A percentile compares a stretch with the other conserved stretches of the same genome.
phyloP scores from a whole-genome alignment of 2,113 vertebrate species.

The Lophotis ruficrista region DNA sequence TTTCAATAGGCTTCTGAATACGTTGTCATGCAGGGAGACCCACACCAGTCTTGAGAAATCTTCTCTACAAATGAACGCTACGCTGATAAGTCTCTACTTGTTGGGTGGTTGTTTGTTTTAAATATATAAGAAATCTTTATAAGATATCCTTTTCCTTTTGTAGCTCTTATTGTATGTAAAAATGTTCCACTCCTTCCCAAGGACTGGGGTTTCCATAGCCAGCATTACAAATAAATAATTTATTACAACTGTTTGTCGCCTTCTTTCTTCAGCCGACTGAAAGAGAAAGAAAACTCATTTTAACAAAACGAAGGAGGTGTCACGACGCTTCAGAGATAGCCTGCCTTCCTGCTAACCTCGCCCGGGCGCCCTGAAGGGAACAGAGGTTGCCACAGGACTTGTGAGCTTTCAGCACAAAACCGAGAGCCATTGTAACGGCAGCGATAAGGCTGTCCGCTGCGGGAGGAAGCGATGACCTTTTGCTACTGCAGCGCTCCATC shows the following conservation, averaged over 20 bases:
- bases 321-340: background rate
- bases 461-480: background rate
- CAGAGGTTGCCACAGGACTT: background rate
- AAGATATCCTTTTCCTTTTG: slow-evolving; percentile 83
- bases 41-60: slow-evolving; percentile 82
- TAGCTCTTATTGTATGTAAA: slow-evolving; percentile 80
- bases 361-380: background rate
- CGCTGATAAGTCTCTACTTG: slow-evolving; percentile 74
- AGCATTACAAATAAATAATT: slow-evolving; percentile 80
- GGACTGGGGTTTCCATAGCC: slow-evolving; percentile 82
- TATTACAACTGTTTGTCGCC: slow-evolving; percentile 98
- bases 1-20: slow-evolving; percentile 75
- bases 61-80: slow-evolving; percentile 90
- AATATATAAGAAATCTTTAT: slow-evolving; percentile 82
- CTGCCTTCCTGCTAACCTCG: background rate
- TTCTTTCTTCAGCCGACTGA: slow-evolving; percentile 99
- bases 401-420: background rate
- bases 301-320: background rate
- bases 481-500: background rate
- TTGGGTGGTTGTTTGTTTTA: slow-evolving; percentile 69
- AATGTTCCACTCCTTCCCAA: slow-evolving; percentile 79
- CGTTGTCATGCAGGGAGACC: slow-evolving; percentile 92
- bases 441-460: fast-evolving
- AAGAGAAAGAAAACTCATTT: slow-evolving; percentile 59
- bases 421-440: background rate